These are phyloP conservation scores for Mormyrus hasselquistii DNA, from an alignment of 2,797 vertebrate species.

Conservation along the genomic window DNA sequence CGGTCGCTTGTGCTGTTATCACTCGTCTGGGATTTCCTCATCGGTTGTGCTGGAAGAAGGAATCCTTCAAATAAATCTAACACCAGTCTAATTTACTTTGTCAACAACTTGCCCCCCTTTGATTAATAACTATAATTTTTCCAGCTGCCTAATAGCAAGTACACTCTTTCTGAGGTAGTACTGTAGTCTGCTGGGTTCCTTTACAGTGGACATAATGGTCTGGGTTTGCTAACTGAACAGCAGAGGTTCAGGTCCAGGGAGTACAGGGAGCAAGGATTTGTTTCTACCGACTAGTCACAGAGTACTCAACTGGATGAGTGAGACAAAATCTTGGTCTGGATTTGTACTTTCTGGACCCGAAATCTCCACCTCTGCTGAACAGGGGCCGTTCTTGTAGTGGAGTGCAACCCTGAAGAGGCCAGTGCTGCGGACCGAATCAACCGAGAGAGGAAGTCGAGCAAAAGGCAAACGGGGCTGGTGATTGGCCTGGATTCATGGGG, in stretches of 20 bases:
- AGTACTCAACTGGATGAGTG: no score
- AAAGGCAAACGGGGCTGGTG: background rate
- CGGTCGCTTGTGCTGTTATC: background rate
- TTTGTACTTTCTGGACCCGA: background rate
- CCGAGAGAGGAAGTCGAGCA: background rate
- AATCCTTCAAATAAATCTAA: background rate
- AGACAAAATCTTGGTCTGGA: no score
- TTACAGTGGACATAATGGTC: background rate
- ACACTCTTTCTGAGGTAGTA: background rate
- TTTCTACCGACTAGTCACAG: background rate
- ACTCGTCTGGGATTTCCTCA: background rate
- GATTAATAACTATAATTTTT: background rate
- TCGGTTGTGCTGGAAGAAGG: background rate
- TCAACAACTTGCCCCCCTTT: background rate
- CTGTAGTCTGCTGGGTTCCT: background rate
- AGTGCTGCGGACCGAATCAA: constrained; percentile 24
- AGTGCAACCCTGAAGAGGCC: background rate
- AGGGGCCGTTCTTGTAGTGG: background rate
- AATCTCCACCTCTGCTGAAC: background rate
- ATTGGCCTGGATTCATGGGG: background rate
- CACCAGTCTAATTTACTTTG: background rate
- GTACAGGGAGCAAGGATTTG: background rate
- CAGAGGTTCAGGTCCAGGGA: background rate
- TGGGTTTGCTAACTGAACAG: background rate
- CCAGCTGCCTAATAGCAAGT: background rate